Percentiles rank a stretch among this genome's conserved stretches.
Evolutionary conservation across 2,888 invertebrate species (phyloP).

Genomic region (Nemoura dubitans): DNA sequence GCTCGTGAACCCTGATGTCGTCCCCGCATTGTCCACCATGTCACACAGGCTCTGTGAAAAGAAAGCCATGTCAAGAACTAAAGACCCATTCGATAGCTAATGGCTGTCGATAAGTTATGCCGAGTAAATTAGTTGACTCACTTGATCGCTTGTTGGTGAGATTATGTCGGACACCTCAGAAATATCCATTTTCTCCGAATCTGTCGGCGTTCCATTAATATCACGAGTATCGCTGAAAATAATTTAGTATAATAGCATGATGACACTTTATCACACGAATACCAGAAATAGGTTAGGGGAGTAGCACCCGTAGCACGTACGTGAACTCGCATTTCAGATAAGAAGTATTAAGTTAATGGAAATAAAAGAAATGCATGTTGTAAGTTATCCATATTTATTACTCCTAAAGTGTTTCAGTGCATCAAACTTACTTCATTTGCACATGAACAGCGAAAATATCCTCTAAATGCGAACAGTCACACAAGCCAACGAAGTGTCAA

Average conservation of each 20-base stretch:
- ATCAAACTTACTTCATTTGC: background rate
- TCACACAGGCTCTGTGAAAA: conserved; percentile 46
- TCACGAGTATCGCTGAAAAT: conserved; percentile 45
- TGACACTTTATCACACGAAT: background rate
- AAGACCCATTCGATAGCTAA: no score
- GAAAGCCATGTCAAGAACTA: no score
- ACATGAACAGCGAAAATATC: background rate
- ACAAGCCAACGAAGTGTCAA: no score
- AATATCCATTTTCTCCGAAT: conserved; percentile 49
- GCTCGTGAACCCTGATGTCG: background rate
- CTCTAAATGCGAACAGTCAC: background rate
- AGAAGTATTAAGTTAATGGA: background rate
- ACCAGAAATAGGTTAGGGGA: no score
- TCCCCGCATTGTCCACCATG: conserved; percentile 42
- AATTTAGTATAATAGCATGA: background rate
- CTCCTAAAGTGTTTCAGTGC: background rate
- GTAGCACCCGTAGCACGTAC: no score
- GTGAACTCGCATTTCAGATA: no score
- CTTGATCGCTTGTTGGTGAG: conserved; percentile 45
- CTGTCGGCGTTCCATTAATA: conserved; percentile 47
- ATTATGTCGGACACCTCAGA: conserved; percentile 48
- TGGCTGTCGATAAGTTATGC: no score
- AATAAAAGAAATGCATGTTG: background rate
- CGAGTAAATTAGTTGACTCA: conserved; percentile 1
- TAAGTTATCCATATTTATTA: background rate